These are phyloP conservation scores for Cyclina sinensis DNA, from an alignment of 1,140 invertebrate species.

Conservation along the genomic window DNA sequence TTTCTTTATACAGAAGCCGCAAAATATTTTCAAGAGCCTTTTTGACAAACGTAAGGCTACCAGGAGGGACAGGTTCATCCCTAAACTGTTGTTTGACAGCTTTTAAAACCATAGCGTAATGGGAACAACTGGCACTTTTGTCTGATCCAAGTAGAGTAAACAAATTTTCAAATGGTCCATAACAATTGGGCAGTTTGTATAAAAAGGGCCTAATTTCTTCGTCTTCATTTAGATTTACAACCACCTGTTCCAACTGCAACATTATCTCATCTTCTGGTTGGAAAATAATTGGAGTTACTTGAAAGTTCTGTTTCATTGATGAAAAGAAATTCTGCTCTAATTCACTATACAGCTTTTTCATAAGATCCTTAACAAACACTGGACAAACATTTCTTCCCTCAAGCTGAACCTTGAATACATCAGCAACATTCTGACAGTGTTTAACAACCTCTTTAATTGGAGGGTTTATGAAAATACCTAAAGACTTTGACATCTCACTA, in stretches of 20 bases:
- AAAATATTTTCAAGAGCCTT: background rate
- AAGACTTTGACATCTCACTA: too few species aligned
- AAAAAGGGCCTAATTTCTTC: constrained; percentile 73
- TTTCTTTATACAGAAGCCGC: background rate
- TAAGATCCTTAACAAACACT: background rate
- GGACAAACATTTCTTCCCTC: too few species aligned
- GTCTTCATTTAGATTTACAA: constrained; percentile 67
- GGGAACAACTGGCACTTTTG: constrained; percentile 45
- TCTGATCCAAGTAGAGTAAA: constrained; percentile 74
- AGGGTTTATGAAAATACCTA: background rate
- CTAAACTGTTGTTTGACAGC: background rate
- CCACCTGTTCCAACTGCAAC: constrained; percentile 66
- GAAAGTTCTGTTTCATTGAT: background rate
- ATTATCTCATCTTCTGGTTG: constrained; percentile 61
- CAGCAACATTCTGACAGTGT: constrained; percentile 18
- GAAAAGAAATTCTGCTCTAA: too few species aligned
- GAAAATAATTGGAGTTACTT: constrained; percentile 48
- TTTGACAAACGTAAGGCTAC: background rate
- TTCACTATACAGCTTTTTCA: background rate
- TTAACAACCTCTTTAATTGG: background rate
- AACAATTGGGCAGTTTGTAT: constrained; percentile 69
- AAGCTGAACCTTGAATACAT: background rate
- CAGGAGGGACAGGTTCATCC: constrained; percentile 66
- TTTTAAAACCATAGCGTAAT: background rate
- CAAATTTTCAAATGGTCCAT: constrained; percentile 71